Percentiles rank a stretch among this genome's conserved stretches.
Evolutionary conservation across 2,888 invertebrate species (phyloP).

Genomic region (Philereme transversata): DNA sequence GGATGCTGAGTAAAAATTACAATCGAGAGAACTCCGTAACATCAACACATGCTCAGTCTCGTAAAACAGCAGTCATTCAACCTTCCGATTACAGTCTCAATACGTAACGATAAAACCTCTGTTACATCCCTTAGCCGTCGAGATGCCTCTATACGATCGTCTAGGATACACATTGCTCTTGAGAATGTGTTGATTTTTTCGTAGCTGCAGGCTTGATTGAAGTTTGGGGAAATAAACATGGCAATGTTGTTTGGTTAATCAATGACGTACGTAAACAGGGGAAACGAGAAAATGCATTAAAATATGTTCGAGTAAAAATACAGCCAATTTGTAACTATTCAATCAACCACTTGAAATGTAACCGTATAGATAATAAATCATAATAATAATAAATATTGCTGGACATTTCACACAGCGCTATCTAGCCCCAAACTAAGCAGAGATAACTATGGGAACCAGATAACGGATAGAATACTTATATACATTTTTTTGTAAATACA

Average conservation of each 20-base stretch:
- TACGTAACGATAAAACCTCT: slow-evolving; percentile 19
- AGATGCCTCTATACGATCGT: slow-evolving; percentile 35
- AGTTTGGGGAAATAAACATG: slow-evolving; percentile 21
- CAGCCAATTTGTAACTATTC: no score
- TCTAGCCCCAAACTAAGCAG: no score
- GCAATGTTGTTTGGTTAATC: slow-evolving; percentile 20
- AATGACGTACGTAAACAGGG: slow-evolving; percentile 17
- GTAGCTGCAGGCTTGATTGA: slow-evolving; percentile 36
- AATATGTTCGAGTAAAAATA: no score
- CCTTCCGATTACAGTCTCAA: slow-evolving; percentile 14
- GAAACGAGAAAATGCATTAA: neutral
- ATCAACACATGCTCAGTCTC: neutral
- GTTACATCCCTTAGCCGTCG: slow-evolving; percentile 24
- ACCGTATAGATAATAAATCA: no score
- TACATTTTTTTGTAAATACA: no score
- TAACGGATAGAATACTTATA: no score
- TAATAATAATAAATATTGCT: no score
- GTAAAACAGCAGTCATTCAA: slow-evolving; percentile 3
- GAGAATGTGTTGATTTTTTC: slow-evolving; percentile 36
- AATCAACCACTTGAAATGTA: no score
- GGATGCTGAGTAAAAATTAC: no score
- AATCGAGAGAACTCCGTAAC: no score
- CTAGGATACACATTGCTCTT: slow-evolving; percentile 36
- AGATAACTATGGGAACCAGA: no score
- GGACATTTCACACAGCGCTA: no score